Conservation (phyloP, 2,797 vertebrate genomes). For the Cyclopterus lumpus region DNA sequence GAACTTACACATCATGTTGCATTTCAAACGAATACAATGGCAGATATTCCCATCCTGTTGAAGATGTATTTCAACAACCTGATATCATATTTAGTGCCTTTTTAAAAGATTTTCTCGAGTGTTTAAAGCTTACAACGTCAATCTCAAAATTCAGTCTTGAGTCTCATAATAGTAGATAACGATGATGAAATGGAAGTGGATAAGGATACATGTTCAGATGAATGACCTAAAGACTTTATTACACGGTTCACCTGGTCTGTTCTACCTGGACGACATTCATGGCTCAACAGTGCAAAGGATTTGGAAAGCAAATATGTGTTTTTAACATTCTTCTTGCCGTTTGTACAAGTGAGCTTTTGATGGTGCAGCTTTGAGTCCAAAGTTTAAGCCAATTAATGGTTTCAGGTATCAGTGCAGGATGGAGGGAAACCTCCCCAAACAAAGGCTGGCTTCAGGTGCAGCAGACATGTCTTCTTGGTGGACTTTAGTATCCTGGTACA, state of each 20-base stretch:
- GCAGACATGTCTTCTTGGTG: no score
- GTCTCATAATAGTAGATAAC: not conserved
- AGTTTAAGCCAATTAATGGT: constrained; percentile 12
- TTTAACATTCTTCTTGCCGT: not conserved
- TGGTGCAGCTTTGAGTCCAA: not conserved
- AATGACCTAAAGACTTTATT: not conserved
- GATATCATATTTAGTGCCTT: not conserved
- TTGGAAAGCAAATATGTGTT: not conserved
- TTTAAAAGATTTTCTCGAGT: not conserved
- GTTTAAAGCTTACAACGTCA: not conserved
- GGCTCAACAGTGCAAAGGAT: not conserved
- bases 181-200: not conserved
- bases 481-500: not conserved
- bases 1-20: no score
- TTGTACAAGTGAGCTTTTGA: constrained; percentile 47
- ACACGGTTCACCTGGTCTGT: not conserved
- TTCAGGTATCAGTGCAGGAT: constrained; percentile 31
- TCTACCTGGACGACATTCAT: not conserved
- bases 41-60: not conserved
- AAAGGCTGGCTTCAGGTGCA: constrained; percentile 1
- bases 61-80: not conserved
- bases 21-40: not conserved
- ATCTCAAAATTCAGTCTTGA: not conserved
- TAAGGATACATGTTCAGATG: not conserved
- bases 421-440: not conserved